Percentiles rank a stretch among this genome's conserved stretches.
Evolutionary conservation across 2,797 vertebrate species (phyloP).

Genomic region (Tokudaia tokunoshimensis): DNA sequence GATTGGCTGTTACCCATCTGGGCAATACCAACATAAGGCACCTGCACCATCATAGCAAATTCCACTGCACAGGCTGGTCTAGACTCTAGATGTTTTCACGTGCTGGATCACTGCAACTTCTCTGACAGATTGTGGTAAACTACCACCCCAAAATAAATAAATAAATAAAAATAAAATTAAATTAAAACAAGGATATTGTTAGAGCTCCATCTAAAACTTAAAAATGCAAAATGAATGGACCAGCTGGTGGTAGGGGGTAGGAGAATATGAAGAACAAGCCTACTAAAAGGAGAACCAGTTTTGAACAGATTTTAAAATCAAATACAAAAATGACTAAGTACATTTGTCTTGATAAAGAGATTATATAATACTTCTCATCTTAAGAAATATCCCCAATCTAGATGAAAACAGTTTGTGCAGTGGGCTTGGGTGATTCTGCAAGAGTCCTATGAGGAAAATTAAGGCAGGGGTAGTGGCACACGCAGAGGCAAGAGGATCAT

Average conservation of each 20-base stretch:
- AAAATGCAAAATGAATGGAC: background rate
- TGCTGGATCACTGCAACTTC: background rate
- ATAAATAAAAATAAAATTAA: background rate
- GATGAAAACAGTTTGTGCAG: background rate
- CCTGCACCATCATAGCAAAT: background rate
- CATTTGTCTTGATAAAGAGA: background rate
- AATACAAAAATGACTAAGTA: background rate
- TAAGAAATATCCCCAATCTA: background rate
- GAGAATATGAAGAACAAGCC: background rate
- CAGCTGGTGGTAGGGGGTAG: background rate
- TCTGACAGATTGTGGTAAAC: background rate
- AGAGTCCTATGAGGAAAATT: background rate
- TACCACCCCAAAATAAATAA: background rate
- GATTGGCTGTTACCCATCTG: background rate
- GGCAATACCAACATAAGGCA: background rate
- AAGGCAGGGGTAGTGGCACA: background rate
- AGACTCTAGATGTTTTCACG: no score
- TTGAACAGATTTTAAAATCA: background rate
- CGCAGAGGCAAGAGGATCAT: background rate
- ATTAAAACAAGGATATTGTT: background rate
- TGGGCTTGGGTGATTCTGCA: background rate
- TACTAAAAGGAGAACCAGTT: background rate
- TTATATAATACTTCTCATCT: background rate
- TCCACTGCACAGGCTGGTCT: background rate
- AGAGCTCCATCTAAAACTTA: background rate